Conservation (phyloP, 2,888 invertebrate species). For the Monochamus alternatus region DNA sequence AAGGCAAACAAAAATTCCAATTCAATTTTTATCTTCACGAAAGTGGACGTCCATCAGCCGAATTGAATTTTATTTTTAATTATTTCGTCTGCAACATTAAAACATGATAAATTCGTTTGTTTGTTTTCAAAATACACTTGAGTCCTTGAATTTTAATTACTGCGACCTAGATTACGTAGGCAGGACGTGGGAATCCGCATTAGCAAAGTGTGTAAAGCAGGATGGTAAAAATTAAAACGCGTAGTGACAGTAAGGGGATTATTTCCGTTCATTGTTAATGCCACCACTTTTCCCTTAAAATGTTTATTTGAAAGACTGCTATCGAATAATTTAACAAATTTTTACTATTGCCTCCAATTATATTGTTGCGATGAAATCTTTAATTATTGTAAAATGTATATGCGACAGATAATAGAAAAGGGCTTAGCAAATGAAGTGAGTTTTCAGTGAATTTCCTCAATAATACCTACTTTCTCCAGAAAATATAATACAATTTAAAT, state of each 20-base stretch:
- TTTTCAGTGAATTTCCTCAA: no score
- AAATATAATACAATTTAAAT: no score
- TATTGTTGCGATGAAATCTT: no score
- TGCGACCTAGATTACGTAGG: background rate
- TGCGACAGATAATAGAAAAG: no score
- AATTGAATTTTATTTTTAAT: background rate
- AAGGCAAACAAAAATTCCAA: background rate
- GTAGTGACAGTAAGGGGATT: background rate
- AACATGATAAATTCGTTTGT: conserved; percentile 5
- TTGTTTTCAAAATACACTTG: background rate
- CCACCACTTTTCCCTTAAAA: background rate
- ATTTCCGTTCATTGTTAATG: background rate
- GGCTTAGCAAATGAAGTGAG: no score
- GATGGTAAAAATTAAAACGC: background rate
- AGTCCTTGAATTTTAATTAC: background rate
- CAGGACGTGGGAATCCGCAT: background rate
- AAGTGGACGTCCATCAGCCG: background rate
- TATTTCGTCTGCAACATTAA: conserved; percentile 1
- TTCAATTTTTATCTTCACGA: background rate
- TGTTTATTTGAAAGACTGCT: background rate
- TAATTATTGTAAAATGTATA: no score
- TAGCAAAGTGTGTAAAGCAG: background rate
- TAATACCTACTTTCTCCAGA: no score
- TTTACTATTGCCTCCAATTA: no score
- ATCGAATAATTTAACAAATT: no score